phyloP scores from a whole-genome alignment of 2,113 vertebrate genomes.

The Petaurus breviceps region DNA sequence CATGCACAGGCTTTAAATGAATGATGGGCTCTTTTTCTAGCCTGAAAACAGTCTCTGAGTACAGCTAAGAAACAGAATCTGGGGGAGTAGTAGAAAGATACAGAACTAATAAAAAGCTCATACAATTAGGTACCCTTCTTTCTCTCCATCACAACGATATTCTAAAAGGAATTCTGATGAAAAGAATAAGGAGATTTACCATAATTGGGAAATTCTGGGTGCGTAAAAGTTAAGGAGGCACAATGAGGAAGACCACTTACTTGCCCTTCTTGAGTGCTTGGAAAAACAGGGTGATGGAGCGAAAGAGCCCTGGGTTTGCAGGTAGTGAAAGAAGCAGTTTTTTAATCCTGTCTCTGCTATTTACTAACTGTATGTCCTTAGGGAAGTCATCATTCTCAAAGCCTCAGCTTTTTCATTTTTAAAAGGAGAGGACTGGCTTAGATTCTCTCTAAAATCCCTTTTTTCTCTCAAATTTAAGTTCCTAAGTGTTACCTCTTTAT shows the following conservation, averaged over 20 bases:
- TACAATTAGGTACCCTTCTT: neutral
- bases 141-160: neutral
- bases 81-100: neutral
- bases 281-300: neutral
- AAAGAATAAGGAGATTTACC: neutral
- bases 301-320: neutral
- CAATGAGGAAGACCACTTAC: conserved; percentile 29
- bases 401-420: conserved; percentile 29
- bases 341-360: neutral
- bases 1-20: neutral
- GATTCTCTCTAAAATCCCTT: neutral
- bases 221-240: conserved; percentile 30
- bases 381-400: conserved; percentile 46
- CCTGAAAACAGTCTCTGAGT: neutral
- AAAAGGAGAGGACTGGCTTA: neutral
- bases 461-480: neutral
- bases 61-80: neutral
- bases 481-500: neutral
- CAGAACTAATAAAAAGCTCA: neutral
- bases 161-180: neutral
- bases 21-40: neutral
- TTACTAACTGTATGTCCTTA: neutral
- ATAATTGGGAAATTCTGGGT: neutral
- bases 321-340: neutral
- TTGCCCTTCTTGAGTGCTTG: conserved; percentile 44